Base-by-base conservation (phyloP, 92 coral and sea anemone genomes). In the Diadumene lineata region DNA sequence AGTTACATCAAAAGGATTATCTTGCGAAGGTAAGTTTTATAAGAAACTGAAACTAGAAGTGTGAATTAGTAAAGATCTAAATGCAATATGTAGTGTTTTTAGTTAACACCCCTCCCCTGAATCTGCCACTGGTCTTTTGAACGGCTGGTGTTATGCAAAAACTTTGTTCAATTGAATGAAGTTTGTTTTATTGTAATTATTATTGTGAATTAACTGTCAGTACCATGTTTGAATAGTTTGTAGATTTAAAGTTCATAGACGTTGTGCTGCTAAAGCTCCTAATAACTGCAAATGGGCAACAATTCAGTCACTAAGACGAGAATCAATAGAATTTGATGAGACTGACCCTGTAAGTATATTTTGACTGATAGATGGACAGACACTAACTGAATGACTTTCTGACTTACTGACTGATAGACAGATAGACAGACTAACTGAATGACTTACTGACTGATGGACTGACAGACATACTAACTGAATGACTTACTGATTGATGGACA, bases 231-330 rank as follows among this genome's bases (percentile, higher is more conserved):
- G 43, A 44, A 18, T 75, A 94, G 98, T 94, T 43, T 94, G 98
- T 64, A 94, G 92, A 79, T 92, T 86, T 50, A 94, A 92, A 76
- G 97, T 92, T 22, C 98, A 94, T 44, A 84, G 88, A 75, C 81
- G 92, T 43, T 94, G 98, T 79, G 98, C 98, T 33, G 98, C 91
- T 22, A 87, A 89, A 56, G 98, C 98, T 30, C 86, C 83, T 29
- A 93, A 86, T 72, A 94, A 89, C 79, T 94, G 98, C 82, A 94
- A 94, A 73, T 94, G 98, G 98, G 92, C 98, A 27, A 88, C 98
- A 33, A 71, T 89, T 26, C 96, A 92, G 72, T 86, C 97, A 26
- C 76, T 94, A 29, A 90, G 70, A 68, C 82, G 75, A 76, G 87
- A 86, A 32, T 72, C 87, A 1, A 31, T 69, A 13, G 76, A 79